A percentile compares a stretch with the other conserved stretches of the same genome.
phyloP scores from a whole-genome alignment of 2,888 invertebrate species.

The Abrostola tripartita region DNA sequence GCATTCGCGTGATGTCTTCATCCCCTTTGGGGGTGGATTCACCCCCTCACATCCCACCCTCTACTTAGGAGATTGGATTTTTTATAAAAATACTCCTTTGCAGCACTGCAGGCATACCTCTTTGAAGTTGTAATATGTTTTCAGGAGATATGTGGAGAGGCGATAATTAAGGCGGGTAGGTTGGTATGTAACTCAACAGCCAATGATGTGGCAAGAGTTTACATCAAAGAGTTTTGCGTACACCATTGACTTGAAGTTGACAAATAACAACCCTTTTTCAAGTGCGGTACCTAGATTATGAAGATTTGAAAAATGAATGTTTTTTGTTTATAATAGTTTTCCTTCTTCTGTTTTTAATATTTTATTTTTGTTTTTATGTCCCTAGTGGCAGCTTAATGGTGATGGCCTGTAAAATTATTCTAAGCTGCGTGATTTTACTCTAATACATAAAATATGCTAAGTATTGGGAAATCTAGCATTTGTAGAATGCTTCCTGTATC shows the following conservation, averaged over 20 bases:
- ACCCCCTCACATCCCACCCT: conserved; percentile 47
- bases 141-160: conserved; percentile 12
- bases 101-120: conserved; percentile 41
- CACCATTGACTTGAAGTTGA: conserved; percentile 20
- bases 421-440: no score
- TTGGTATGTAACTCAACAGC: conserved; percentile 16
- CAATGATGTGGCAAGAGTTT: conserved; percentile 38
- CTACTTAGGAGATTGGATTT: conserved; percentile 85
- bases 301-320: no score
- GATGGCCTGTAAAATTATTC: no score
- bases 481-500: no score
- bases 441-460: no score
- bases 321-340: no score
- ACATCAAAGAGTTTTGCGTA: conserved; percentile 20
- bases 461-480: no score
- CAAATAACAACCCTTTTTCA: conserved; percentile 25
- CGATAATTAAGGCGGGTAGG: conserved; percentile 35
- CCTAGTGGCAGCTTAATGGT: no score
- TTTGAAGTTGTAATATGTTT: conserved; percentile 65
- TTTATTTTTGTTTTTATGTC: no score
- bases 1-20: conserved; percentile 83
- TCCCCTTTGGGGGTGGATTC: conserved; percentile 64
- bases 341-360: no score
- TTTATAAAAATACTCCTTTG: conserved; percentile 65
- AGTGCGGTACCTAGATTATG: conserved; percentile 6